These are phyloP conservation scores for Melanotaenia pygmaea DNA, from an alignment of 2,797 vertebrate species.

Conservation along the genomic window DNA sequence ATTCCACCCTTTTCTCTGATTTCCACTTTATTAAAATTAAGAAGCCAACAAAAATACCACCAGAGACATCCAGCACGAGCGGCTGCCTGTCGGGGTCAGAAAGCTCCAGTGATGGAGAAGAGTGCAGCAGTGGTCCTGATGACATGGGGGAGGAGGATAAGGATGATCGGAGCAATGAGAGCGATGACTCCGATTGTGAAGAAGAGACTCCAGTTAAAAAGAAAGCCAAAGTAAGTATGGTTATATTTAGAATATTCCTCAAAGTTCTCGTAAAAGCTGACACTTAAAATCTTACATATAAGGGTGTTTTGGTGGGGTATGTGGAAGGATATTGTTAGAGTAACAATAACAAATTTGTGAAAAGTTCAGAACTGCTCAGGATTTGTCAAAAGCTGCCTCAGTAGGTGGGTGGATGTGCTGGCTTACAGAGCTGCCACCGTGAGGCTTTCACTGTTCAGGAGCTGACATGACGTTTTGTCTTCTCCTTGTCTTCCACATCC, in stretches of 20 bases:
- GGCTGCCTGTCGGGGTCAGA: conserved; percentile 92
- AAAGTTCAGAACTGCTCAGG: conserved; percentile 14
- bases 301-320: neutral
- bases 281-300: neutral
- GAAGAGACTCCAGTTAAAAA: conserved; percentile 82
- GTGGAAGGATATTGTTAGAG: neutral
- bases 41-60: conserved; percentile 86
- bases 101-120: conserved; percentile 89
- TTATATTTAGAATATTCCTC: neutral
- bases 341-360: conserved; percentile 4
- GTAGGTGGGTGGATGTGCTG: conserved; percentile 61
- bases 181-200: conserved; percentile 89
- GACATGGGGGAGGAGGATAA: conserved; percentile 89
- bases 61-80: conserved; percentile 90
- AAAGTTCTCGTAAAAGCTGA: neutral
- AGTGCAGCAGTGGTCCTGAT: conserved; percentile 90
- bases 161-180: conserved; percentile 88
- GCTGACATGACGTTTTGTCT: conserved; percentile 72
- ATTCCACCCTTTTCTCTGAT: neutral
- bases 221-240: conserved; percentile 81
- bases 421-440: conserved; percentile 67
- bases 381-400: conserved; percentile 52
- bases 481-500: conserved; percentile 62
- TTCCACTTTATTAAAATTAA: conserved; percentile 49
- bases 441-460: conserved; percentile 54